A percentile compares a stretch with the other conserved stretches of the same genome.
phyloP scores from a whole-genome alignment of 2,113 vertebrate genomes.

The Butorides virescens region DNA sequence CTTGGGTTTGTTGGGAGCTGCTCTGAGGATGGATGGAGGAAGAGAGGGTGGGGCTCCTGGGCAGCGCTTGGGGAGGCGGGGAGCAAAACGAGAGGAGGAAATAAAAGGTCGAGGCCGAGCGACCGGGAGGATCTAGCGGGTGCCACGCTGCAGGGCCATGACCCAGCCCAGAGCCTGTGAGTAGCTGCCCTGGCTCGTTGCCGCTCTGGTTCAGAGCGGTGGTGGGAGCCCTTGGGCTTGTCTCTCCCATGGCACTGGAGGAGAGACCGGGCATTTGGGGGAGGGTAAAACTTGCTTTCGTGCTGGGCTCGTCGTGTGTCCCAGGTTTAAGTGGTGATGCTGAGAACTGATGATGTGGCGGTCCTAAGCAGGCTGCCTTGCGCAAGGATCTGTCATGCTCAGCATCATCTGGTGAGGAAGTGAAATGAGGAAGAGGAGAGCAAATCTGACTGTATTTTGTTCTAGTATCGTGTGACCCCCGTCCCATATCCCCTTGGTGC shows the following conservation, averaged over 20 bases:
- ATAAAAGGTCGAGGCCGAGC: background rate
- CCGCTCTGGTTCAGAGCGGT: background rate
- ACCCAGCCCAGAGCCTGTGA: constrained; percentile 8
- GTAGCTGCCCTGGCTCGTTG: background rate
- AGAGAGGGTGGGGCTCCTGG: background rate
- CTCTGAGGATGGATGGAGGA: background rate
- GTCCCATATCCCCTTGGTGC: rapidly evolving
- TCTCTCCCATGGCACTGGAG: background rate
- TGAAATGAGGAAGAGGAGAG: background rate
- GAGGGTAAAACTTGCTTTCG: background rate
- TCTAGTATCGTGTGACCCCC: background rate
- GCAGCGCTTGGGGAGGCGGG: background rate
- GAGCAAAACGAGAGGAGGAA: background rate
- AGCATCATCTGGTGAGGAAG: background rate
- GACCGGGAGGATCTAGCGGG: background rate
- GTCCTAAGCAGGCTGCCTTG: background rate
- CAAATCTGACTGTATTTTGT: background rate
- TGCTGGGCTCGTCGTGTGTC: background rate
- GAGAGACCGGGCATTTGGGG: background rate
- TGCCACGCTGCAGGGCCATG: background rate
- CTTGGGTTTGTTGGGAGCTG: background rate
- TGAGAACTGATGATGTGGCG: background rate
- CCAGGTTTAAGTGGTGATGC: background rate
- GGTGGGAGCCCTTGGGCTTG: background rate
- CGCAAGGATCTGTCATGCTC: background rate